Conservation (phyloP, 2,797 vertebrate species). For the Enteromius mattozi region DNA sequence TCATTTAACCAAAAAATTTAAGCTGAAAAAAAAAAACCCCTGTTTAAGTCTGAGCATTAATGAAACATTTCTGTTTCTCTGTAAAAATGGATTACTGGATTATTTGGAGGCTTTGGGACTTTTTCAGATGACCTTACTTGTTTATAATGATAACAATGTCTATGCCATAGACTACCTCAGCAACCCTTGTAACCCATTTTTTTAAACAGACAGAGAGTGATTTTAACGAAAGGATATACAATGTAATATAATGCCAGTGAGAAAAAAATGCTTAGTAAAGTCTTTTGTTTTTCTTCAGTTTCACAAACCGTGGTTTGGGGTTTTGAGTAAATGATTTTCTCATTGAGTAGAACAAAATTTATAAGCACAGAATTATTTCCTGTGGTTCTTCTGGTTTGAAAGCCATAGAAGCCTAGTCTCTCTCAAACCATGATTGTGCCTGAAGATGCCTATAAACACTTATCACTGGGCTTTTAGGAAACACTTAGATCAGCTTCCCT, state of each 20-base stretch:
- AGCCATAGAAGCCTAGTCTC: neutral
- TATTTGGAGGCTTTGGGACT: neutral
- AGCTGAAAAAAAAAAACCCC: no score
- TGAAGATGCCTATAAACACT: conserved; percentile 14
- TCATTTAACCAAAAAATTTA: neutral
- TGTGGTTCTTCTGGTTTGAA: conserved; percentile 15
- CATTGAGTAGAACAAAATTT: neutral
- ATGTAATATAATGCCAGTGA: conserved; percentile 4
- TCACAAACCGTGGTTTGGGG: conserved; percentile 11
- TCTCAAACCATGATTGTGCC: neutral
- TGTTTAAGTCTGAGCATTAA: neutral
- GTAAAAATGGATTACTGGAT: neutral
- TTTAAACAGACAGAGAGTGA: neutral
- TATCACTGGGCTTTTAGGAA: neutral
- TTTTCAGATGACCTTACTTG: neutral
- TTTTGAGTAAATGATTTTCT: conserved; percentile 23
- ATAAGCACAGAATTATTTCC: conserved; percentile 11
- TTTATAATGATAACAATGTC: neutral
- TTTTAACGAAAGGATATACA: neutral
- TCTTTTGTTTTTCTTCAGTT: neutral
- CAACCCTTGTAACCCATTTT: neutral
- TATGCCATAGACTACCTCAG: neutral
- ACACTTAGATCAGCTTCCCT: neutral
- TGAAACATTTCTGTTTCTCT: neutral
- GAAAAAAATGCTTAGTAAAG: conserved; percentile 9